These are phyloP conservation scores for Caenorhabditis inopinata DNA, from an alignment of 1,140 invertebrate species.

Conservation along the genomic window DNA sequence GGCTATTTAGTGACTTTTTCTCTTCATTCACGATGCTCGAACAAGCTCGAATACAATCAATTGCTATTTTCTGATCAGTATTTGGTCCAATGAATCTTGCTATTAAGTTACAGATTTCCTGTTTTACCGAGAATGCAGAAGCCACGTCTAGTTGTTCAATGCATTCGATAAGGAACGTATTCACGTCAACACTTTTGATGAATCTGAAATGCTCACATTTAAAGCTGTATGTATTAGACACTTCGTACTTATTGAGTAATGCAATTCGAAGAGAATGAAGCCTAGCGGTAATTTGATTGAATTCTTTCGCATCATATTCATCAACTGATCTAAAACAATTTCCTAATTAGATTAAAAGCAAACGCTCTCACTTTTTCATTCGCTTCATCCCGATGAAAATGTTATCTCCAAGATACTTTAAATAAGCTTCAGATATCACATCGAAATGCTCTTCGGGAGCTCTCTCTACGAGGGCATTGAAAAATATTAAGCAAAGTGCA, in stretches of 20 bases:
- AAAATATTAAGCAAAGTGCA: background rate
- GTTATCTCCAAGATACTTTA: background rate
- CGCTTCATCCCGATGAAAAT: background rate
- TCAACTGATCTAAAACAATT: background rate
- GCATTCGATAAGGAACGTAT: background rate
- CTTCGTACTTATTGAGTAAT: background rate
- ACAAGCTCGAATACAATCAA: background rate
- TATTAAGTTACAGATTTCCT: background rate
- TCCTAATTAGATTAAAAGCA: background rate
- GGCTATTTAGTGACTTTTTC: constrained; percentile 32
- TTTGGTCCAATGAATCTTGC: background rate
- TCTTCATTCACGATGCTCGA: constrained; percentile 24
- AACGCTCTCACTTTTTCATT: background rate
- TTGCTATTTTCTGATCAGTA: background rate
- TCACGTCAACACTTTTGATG: background rate
- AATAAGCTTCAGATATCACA: background rate
- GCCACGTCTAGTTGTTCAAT: background rate
- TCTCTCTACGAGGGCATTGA: background rate
- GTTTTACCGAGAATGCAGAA: background rate
- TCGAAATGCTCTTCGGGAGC: background rate
- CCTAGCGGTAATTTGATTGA: background rate
- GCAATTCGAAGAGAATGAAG: background rate
- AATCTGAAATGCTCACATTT: background rate
- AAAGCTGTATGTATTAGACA: background rate
- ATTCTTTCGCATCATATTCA: background rate